Conservation (phyloP, 2,797 vertebrate species). For the Sebastes goodei region DNA sequence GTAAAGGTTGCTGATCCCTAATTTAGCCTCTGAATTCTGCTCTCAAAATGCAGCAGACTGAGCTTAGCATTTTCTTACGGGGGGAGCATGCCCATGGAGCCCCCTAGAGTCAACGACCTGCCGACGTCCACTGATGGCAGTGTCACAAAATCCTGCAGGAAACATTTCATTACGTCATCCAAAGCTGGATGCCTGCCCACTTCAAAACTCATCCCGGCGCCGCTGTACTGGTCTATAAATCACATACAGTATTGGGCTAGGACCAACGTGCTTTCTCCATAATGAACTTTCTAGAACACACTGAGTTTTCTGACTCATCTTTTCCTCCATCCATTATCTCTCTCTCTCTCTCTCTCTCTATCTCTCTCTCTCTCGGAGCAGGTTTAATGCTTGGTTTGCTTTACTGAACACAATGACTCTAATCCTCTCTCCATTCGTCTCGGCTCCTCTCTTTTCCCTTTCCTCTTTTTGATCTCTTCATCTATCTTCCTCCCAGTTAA, state of each 20-base stretch:
- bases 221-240: not conserved
- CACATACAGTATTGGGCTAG: not conserved
- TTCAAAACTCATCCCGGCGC: not conserved
- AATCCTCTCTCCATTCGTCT: conserved; percentile 36
- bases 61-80: not conserved
- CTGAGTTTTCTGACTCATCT: not conserved
- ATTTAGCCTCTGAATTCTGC: not conserved
- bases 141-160: not conserved
- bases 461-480: conserved; percentile 22
- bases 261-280: not conserved
- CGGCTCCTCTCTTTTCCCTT: not conserved
- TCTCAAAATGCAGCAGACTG: not conserved
- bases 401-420: conserved; percentile 40
- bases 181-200: not conserved
- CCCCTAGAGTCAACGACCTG: not conserved
- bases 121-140: not conserved
- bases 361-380: not conserved
- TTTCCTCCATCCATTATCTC: not conserved
- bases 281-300: not conserved
- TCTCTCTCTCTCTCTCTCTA: too few species aligned
- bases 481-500: conserved; percentile 24
- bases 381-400: conserved; percentile 42
- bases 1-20: too few species aligned
- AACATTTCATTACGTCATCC: too few species aligned
- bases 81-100: not conserved